phyloP scores from a whole-genome alignment of 2,113 vertebrate genomes.

The Tenebrosternarchus preto region DNA sequence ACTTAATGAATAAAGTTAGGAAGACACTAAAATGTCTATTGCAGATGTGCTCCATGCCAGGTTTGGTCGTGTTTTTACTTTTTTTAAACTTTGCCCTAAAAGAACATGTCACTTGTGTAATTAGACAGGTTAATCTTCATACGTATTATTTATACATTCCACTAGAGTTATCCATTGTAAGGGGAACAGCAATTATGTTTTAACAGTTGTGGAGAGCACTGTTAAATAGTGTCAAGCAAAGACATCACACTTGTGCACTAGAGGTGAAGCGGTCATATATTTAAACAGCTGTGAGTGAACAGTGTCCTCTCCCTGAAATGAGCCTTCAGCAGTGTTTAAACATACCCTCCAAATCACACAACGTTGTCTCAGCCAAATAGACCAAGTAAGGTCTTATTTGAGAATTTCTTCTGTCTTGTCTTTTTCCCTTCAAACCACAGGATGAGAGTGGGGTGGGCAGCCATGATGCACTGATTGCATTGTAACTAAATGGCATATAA shows the following conservation, averaged over 20 bases:
- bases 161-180: neutral
- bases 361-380: conserved; percentile 21
- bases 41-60: too few relatives aligned
- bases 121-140: too few relatives aligned
- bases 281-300: conserved; percentile 66
- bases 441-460: neutral
- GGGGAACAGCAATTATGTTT: conserved; percentile 17
- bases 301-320: conserved; percentile 46
- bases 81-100: too few relatives aligned
- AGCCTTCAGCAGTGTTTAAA: conserved; percentile 43
- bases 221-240: conserved; percentile 26
- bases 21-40: too few relatives aligned
- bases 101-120: too few relatives aligned
- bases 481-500: conserved; percentile 2
- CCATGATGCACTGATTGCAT: neutral
- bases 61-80: too few relatives aligned
- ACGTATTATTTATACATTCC: neutral
- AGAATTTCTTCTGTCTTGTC: neutral
- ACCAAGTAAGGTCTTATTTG: conserved; percentile 18
- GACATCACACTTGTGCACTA: conserved; percentile 11
- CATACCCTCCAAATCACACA: conserved; percentile 41
- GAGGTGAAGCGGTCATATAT: conserved; percentile 53
- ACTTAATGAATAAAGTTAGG: too few relatives aligned
- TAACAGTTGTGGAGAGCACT: conserved; percentile 26
- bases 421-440: neutral